Evolutionary conservation across 2,113 vertebrate species (phyloP).

Genomic region (Podiceps cristatus): DNA sequence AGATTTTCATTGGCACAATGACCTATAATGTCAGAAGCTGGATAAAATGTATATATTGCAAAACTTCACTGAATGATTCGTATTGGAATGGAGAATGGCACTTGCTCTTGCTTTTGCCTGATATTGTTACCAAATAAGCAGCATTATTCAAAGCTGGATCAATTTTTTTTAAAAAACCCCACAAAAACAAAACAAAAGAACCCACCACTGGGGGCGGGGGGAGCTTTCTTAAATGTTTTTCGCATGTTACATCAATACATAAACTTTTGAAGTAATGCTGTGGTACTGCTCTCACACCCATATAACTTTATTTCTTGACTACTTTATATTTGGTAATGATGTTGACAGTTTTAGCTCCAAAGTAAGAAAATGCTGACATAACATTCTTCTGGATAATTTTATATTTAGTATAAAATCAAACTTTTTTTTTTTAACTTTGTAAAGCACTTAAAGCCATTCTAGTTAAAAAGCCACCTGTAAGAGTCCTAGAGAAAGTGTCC

Average conservation of each 20-base stretch:
- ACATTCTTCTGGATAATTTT: not conserved
- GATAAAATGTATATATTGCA: conserved; percentile 64
- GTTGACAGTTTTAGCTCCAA: not conserved
- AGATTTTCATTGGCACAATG: conserved; percentile 72
- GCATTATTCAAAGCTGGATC: conserved; percentile 66
- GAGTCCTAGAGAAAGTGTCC: not conserved
- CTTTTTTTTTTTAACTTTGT: not conserved
- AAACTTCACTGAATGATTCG: conserved; percentile 57
- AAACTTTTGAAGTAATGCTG: not conserved
- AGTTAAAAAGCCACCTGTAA: not conserved
- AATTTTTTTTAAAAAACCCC: conserved; percentile 74
- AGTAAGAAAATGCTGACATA: not conserved
- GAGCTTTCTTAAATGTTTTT: not conserved
- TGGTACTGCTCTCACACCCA: not conserved
- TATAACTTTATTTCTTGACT: not conserved
- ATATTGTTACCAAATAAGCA: conserved; percentile 62
- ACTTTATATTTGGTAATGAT: not conserved
- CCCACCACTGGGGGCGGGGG: not conserved
- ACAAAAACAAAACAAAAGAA: not conserved
- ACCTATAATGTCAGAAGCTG: conserved; percentile 72
- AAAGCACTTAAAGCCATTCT: not conserved
- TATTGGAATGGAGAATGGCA: conserved; percentile 61
- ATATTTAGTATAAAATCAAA: not conserved
- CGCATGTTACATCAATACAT: not conserved
- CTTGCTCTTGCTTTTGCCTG: conserved; percentile 62